phyloP scores from a whole-genome alignment of 2,888 invertebrate species.

The Rhogogaster chlorosoma region DNA sequence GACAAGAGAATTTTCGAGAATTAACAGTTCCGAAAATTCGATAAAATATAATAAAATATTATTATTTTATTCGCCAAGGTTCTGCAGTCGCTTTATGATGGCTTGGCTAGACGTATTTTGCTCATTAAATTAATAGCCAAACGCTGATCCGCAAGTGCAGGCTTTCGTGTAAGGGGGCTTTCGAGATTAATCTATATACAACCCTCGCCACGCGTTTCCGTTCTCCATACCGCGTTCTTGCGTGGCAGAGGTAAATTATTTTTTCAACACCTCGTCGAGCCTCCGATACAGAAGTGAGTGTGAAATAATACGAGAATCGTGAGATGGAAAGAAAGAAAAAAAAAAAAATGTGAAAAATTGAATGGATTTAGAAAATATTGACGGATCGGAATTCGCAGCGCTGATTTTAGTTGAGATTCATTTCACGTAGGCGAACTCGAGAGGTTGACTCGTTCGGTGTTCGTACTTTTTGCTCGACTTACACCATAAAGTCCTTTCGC shows the following conservation, averaged over 20 bases:
- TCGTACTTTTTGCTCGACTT: not conserved
- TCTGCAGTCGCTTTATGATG: too few species aligned
- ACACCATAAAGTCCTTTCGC: not conserved
- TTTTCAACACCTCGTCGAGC: conserved; percentile 3
- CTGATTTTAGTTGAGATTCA: not conserved
- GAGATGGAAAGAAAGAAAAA: not conserved
- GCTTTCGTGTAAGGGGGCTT: not conserved
- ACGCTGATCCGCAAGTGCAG: conserved; percentile 19
- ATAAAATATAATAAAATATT: not conserved
- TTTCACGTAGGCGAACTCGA: not conserved
- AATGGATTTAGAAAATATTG: not conserved
- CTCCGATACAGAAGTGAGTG: not conserved
- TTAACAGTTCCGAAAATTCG: not conserved
- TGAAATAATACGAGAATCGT: not conserved
- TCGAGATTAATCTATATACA: conserved; percentile 16
- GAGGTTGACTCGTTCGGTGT: not conserved
- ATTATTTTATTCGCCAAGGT: not conserved
- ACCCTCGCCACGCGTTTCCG: not conserved
- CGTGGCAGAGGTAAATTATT: conserved; percentile 8
- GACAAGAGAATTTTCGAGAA: not conserved
- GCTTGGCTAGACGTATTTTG: not conserved
- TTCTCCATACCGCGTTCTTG: not conserved
- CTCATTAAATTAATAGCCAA: conserved; percentile 37
- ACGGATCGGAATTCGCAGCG: not conserved
- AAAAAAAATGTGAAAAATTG: not conserved